Conservation (phyloP, 1,140 invertebrate species). For the Helicoverpa armigera region DNA sequence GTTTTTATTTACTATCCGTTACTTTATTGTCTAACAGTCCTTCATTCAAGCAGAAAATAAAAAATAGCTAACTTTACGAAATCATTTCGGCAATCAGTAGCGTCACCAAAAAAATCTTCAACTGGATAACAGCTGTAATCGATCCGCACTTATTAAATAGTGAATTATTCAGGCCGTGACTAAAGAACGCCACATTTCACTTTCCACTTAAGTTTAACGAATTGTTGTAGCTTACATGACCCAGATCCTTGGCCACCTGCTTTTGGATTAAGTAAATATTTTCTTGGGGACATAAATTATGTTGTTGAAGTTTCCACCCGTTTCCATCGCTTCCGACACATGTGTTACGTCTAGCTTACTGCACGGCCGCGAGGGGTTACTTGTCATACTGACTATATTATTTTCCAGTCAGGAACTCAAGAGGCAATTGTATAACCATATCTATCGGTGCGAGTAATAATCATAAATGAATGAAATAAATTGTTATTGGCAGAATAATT, state of each 20-base stretch:
- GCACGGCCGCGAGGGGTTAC: conserved; percentile 2
- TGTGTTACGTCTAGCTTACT: conserved; percentile 24
- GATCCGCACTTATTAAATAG: conserved; percentile 45
- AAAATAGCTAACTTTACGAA: conserved; percentile 26
- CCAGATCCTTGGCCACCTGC: conserved; percentile 39
- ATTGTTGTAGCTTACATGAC: conserved; percentile 39
- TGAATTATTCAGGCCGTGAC: conserved; percentile 49
- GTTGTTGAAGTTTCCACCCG: conserved; percentile 12
- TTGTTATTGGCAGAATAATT: too few relatives aligned
- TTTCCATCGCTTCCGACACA: conserved; percentile 26
- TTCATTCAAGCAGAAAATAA: conserved; percentile 38
- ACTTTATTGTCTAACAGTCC: conserved; percentile 11
- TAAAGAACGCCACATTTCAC: conserved; percentile 42
- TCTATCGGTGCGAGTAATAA: too few relatives aligned
- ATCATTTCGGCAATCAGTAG: conserved; percentile 7
- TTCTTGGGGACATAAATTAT: conserved; percentile 25
- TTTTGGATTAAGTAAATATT: conserved; percentile 24
- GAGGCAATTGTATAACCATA: too few relatives aligned
- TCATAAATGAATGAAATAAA: too few relatives aligned
- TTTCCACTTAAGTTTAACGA: conserved; percentile 44
- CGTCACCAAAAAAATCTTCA: conserved; percentile 5
- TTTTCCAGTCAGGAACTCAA: too few relatives aligned
- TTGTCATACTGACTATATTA: too few relatives aligned
- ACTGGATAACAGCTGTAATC: conserved; percentile 46
- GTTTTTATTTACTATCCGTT: conserved; percentile 49